A percentile compares a stretch with the other conserved stretches of the same genome.
phyloP scores from a whole-genome alignment of 2,797 vertebrate genomes.

The Pempheris klunzingeri region DNA sequence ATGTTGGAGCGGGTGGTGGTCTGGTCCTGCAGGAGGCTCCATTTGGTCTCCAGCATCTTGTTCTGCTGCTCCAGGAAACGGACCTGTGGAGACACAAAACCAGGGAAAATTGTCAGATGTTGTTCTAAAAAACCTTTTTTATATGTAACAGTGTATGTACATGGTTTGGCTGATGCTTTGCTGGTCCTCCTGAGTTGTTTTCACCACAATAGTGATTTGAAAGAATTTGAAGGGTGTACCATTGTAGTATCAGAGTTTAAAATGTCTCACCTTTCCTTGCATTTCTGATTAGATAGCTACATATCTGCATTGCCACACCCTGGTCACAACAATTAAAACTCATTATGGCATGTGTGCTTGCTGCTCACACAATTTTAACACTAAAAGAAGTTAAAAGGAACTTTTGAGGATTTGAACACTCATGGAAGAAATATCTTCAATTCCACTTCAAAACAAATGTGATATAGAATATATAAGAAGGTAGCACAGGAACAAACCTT shows the following conservation, averaged over 20 bases:
- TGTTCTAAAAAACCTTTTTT: background rate
- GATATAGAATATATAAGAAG: background rate
- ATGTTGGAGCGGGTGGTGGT: conserved; percentile 87
- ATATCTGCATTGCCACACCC: conserved; percentile 73
- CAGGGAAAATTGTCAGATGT: conserved; percentile 33
- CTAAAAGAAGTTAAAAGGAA: background rate
- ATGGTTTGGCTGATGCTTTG: too few species aligned
- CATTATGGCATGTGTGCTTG: conserved; percentile 10
- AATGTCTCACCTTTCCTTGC: conserved; percentile 52
- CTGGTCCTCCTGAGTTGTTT: too few species aligned
- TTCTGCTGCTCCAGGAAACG: conserved; percentile 90
- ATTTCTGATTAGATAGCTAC: conserved; percentile 49
- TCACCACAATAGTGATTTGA: background rate
- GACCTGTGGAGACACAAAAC: conserved; percentile 83
- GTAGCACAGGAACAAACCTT: conserved; percentile 85
- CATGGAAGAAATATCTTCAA: background rate
- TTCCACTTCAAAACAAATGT: conserved; percentile 8
- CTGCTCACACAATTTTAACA: too few species aligned
- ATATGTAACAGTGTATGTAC: too few species aligned
- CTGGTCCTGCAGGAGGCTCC: conserved; percentile 89
- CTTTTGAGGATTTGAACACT: background rate
- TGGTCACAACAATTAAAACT: conserved; percentile 35
- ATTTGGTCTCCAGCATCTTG: conserved; percentile 91
- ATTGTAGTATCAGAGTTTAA: conserved; percentile 30
- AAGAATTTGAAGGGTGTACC: conserved; percentile 58